Evolutionary conservation across 2,888 invertebrate species (phyloP).

Genomic region (Cephus sareptanus): DNA sequence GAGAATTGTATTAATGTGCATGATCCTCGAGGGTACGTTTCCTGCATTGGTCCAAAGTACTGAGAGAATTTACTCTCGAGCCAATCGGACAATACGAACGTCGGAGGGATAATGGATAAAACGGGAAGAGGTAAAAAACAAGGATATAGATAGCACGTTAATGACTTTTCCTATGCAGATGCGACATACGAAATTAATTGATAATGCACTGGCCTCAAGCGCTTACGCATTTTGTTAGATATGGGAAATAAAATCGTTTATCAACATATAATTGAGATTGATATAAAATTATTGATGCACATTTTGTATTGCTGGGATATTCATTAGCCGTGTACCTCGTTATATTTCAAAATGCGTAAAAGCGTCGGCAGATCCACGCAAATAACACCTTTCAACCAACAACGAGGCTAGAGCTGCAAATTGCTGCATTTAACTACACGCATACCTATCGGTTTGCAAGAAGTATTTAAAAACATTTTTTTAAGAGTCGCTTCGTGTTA

Average conservation of each 20-base stretch:
- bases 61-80: not conserved
- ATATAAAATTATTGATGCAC: conserved; percentile 27
- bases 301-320: conserved; percentile 9
- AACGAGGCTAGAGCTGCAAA: conserved; percentile 14
- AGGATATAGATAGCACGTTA: not conserved
- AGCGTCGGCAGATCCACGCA: conserved; percentile 36
- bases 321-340: conserved; percentile 10
- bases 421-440: not conserved
- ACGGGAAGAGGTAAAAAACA: conserved; percentile 1
- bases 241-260: not conserved
- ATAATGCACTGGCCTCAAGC: not conserved
- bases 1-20: not conserved
- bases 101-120: conserved; percentile 5
- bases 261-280: conserved; percentile 35
- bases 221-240: not conserved
- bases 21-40: not conserved
- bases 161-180: not conserved
- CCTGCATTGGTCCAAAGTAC: not conserved
- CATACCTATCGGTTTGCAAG: not conserved
- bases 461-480: not conserved
- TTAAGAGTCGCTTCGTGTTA: not conserved
- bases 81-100: not conserved
- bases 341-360: conserved; percentile 36
- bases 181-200: not conserved
- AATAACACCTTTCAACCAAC: conserved; percentile 45